Conservation (phyloP, 2,888 invertebrate species). For the Congeria kusceri region DNA sequence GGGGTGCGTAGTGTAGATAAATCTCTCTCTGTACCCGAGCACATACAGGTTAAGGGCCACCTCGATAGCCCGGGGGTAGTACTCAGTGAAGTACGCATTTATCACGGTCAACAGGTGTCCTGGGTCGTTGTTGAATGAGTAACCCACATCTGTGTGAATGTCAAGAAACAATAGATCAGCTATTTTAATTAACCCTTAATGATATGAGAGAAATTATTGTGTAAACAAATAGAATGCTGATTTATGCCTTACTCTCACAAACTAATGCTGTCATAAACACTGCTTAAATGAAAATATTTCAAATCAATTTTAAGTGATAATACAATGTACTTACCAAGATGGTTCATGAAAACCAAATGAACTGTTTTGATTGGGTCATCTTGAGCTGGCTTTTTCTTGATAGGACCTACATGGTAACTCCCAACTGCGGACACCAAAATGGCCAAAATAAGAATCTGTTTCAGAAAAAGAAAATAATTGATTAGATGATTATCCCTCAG, state of each 20-base stretch:
- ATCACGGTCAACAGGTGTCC: conserved; percentile 79
- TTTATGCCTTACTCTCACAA: no score
- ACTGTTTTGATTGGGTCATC: conserved; percentile 59
- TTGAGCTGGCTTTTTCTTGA: background rate
- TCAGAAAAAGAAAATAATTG: no score
- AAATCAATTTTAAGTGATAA: no score
- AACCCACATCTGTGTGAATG: conserved; percentile 76
- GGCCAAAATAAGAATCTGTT: no score
- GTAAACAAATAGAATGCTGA: no score
- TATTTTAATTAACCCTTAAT: no score
- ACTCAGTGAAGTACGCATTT: conserved; percentile 80
- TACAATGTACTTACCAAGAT: conserved; percentile 69
- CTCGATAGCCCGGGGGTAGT: conserved; percentile 78
- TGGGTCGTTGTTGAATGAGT: conserved; percentile 58
- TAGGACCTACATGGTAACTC: background rate
- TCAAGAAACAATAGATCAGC: no score
- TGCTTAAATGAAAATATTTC: no score
- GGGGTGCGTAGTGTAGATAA: conserved; percentile 83
- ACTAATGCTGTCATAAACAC: no score
- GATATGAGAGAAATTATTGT: no score
- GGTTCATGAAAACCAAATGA: conserved; percentile 75
- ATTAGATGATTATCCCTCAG: no score
- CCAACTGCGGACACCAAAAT: background rate
- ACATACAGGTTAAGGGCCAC: conserved; percentile 62
- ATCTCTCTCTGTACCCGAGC: conserved; percentile 73